Evolutionary conservation across 2,113 vertebrate genomes (phyloP).

Genomic region (Uria aalge): DNA sequence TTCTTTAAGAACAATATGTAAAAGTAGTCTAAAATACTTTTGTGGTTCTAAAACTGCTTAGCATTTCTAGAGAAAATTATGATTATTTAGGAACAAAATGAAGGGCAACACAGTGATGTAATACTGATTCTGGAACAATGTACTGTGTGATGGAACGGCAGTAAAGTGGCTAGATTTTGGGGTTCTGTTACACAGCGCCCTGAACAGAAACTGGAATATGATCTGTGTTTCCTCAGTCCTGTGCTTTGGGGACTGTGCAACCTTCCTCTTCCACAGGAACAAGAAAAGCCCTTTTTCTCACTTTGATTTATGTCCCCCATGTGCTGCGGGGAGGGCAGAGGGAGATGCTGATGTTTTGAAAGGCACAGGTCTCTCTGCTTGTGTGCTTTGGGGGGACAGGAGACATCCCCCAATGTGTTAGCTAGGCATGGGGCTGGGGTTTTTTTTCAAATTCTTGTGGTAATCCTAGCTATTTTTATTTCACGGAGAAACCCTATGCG

Average conservation of each 20-base stretch:
- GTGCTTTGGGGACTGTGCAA: neutral
- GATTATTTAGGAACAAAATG: neutral
- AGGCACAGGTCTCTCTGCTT: neutral
- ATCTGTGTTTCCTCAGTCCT: fast-evolving
- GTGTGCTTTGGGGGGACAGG: neutral
- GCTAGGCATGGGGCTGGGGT: fast-evolving
- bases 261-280: neutral
- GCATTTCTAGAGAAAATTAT: neutral
- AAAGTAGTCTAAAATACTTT: neutral
- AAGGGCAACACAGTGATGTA: neutral
- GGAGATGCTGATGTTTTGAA: neutral
- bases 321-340: neutral
- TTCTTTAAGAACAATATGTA: neutral
- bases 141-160: neutral
- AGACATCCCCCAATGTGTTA: neutral
- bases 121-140: fast-evolving
- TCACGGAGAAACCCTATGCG: neutral
- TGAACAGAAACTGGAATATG: neutral
- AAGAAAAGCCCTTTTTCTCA: neutral
- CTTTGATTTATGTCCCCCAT: neutral
- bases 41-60: neutral
- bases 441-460: neutral
- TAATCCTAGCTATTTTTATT: neutral
- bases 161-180: fast-evolving
- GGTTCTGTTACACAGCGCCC: neutral